phyloP scores from a whole-genome alignment of 2,113 vertebrate species.

The Cochlearius cochlearius region DNA sequence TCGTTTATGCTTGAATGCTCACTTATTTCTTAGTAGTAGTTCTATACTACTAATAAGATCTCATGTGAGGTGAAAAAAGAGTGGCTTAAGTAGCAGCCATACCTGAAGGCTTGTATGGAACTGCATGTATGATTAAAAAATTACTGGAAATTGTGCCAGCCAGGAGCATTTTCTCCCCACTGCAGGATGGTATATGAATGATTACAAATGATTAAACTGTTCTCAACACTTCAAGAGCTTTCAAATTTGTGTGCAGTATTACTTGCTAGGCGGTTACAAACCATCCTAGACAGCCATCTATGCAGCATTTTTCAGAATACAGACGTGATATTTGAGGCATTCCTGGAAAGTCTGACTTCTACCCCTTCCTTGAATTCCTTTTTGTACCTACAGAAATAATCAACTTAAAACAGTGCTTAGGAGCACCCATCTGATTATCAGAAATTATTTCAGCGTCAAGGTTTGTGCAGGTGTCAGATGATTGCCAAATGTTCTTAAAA shows the following conservation, averaged over 20 bases:
- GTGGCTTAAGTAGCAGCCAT: not conserved
- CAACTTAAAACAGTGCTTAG: not conserved
- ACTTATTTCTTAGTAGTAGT: not conserved
- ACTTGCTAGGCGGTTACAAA: not conserved
- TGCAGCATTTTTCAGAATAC: not conserved
- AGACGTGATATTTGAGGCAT: not conserved
- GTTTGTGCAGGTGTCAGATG: not conserved
- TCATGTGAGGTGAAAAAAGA: not conserved
- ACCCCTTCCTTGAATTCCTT: not conserved
- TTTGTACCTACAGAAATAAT: not conserved
- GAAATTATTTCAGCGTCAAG: not conserved
- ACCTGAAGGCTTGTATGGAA: not conserved
- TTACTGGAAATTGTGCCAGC: not conserved
- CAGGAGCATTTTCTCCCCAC: not conserved
- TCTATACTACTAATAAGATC: not conserved
- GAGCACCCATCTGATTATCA: not conserved
- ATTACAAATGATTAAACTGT: not conserved
- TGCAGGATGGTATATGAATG: not conserved
- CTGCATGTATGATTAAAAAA: not conserved
- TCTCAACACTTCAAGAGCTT: not conserved
- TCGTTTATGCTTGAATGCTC: not conserved
- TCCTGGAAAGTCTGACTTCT: not conserved
- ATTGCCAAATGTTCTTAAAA: not conserved
- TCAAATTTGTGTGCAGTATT: not conserved
- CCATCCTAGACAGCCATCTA: not conserved